Percentiles rank a stretch among this genome's conserved stretches.
Conservation (phyloP, 2,888 invertebrate species). For the Iphiclides podalirius region DNA sequence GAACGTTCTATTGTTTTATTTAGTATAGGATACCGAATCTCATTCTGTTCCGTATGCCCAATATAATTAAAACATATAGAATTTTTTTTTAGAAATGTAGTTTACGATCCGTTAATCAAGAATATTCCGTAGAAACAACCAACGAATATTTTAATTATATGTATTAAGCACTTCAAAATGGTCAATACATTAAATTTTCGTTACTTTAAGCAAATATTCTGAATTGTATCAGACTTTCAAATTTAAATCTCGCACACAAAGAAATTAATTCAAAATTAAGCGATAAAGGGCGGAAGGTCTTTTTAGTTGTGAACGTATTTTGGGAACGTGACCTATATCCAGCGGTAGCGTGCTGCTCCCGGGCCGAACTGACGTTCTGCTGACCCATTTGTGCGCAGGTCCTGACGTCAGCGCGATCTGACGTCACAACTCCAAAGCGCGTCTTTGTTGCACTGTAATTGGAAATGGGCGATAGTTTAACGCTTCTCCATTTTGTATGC, state of each 20-base stretch:
- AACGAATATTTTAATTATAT: not conserved
- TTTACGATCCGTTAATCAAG: no score
- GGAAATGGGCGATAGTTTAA: no score
- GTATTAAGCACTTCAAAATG: not conserved
- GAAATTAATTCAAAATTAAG: constrained; percentile 1
- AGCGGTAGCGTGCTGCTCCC: constrained; percentile 34
- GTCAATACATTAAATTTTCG: not conserved
- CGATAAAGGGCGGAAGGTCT: constrained; percentile 10
- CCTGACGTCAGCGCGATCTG: constrained; percentile 64
- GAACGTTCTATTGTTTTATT: no score
- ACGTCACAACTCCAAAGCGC: constrained; percentile 58
- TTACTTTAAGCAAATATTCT: no score
- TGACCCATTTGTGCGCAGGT: constrained; percentile 73
- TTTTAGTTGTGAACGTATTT: no score
- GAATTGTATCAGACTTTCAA: no score
- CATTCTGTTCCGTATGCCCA: no score
- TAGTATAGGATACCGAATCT: no score
- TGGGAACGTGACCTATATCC: constrained; percentile 17
- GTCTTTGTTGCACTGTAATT: constrained; percentile 46
- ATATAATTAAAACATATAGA: no score
- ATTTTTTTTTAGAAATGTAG: no score
- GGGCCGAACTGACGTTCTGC: constrained; percentile 62
- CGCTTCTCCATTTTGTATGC: no score
- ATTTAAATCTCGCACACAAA: no score
- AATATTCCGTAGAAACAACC: not conserved